Percentiles rank a stretch among this genome's conserved stretches.
Evolutionary conservation across 2,888 invertebrate species (phyloP).

Genomic region (Eristalinus aeneus): DNA sequence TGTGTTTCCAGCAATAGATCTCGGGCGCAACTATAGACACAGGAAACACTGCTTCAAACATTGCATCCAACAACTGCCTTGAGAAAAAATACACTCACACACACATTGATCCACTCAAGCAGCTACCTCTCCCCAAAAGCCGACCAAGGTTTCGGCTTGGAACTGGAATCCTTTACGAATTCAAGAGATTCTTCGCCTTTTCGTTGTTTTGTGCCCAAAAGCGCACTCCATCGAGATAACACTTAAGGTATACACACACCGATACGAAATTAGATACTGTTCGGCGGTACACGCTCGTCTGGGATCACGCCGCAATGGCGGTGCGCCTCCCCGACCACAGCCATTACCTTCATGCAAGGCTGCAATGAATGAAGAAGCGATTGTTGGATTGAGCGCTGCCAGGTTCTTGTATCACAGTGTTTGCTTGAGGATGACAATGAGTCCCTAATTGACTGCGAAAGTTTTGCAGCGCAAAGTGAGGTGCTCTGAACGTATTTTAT

Average conservation of each 20-base stretch:
- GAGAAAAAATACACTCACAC: slow-evolving; percentile 40
- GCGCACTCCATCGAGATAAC: slow-evolving; percentile 39
- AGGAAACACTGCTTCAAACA: slow-evolving; percentile 30
- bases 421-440: not conserved
- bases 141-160: slow-evolving; percentile 18
- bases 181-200: slow-evolving; percentile 26
- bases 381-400: slow-evolving; percentile 39
- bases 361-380: slow-evolving; percentile 63
- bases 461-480: not conserved
- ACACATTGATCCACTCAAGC: slow-evolving; percentile 6
- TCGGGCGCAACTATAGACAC: slow-evolving; percentile 36
- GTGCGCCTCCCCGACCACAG: slow-evolving; percentile 21
- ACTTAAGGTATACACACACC: slow-evolving; percentile 16
- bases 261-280: slow-evolving; percentile 59
- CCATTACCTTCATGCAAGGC: not conserved
- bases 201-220: slow-evolving; percentile 52
- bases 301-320: slow-evolving; percentile 61
- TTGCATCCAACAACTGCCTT: slow-evolving; percentile 48
- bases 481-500: too few relatives aligned
- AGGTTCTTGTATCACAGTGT: not conserved
- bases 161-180: slow-evolving; percentile 35
- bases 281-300: slow-evolving; percentile 53
- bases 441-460: not conserved
- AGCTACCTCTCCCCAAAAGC: not conserved
- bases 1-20: slow-evolving; percentile 59